Percentiles rank a stretch among this genome's conserved stretches.
Conservation (phyloP, 2,797 vertebrate genomes). For the Dipus sagitta region DNA sequence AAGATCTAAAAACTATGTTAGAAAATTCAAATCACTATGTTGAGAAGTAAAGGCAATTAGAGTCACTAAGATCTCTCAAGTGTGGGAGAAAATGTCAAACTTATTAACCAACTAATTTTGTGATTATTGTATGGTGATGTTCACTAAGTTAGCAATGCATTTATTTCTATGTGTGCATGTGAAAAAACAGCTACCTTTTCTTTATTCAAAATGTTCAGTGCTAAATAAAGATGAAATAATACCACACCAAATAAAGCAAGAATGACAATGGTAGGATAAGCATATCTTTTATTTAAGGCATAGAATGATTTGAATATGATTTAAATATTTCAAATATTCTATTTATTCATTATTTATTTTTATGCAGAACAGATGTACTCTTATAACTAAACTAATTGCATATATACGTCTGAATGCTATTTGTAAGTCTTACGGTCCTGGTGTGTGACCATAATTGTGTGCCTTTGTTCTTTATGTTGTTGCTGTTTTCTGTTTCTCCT, state of each 20-base stretch:
- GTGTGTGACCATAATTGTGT: neutral
- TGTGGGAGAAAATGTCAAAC: neutral
- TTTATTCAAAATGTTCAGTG: neutral
- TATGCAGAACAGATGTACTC: neutral
- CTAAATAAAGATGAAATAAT: neutral
- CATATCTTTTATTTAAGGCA: neutral
- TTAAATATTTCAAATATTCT: neutral
- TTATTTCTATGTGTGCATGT: neutral
- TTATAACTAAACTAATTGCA: neutral
- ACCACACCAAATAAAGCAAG: neutral
- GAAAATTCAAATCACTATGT: slow-evolving; percentile 6
- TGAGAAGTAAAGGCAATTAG: slow-evolving; percentile 23
- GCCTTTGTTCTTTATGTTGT: neutral
- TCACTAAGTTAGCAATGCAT: neutral
- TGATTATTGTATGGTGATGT: neutral
- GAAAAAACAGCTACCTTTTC: neutral
- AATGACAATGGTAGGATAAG: neutral
- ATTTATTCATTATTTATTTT: neutral
- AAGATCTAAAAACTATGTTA: slow-evolving; percentile 46
- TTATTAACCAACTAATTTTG: neutral
- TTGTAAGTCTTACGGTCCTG: neutral
- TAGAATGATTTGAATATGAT: neutral
- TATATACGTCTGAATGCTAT: neutral
- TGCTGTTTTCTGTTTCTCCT: neutral
- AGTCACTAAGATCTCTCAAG: slow-evolving; percentile 4